Percentiles rank a stretch among this genome's conserved stretches.
These are phyloP conservation scores for Mobula birostris DNA, from an alignment of 2,113 vertebrate species.

Conservation along the genomic window DNA sequence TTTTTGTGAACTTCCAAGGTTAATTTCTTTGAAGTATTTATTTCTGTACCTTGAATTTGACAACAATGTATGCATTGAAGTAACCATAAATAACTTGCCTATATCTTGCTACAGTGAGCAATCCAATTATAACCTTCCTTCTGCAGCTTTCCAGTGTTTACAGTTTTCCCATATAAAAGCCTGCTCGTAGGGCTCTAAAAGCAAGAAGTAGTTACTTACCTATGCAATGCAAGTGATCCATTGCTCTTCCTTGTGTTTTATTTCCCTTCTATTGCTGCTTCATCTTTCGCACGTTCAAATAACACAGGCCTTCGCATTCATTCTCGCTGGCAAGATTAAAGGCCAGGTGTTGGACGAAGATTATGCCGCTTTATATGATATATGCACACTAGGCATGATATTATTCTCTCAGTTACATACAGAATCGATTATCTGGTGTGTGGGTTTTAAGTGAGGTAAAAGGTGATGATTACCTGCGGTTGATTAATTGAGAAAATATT, in stretches of 20 bases:
- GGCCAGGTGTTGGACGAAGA: neutral
- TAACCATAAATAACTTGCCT: neutral
- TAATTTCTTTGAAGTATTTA: neutral
- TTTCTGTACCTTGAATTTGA: neutral
- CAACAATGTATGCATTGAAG: neutral
- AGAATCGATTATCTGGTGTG: neutral
- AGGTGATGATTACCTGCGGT: neutral
- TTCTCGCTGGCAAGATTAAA: neutral
- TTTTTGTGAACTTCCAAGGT: neutral
- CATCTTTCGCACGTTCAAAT: neutral
- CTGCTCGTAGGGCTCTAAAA: neutral
- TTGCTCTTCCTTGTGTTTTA: neutral
- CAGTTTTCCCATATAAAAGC: neutral
- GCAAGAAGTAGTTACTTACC: neutral
- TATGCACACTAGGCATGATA: neutral
- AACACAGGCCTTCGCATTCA: neutral
- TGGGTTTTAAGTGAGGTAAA: neutral
- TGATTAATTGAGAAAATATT: slow-evolving; percentile 21
- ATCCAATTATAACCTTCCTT: neutral
- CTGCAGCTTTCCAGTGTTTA: neutral
- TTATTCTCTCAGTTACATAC: neutral
- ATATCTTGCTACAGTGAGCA: neutral
- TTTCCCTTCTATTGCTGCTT: neutral
- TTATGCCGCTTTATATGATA: neutral
- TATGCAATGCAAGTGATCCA: neutral